Evolutionary conservation across 2,888 invertebrate species (phyloP).

Genomic region (Xestia xanthographa): DNA sequence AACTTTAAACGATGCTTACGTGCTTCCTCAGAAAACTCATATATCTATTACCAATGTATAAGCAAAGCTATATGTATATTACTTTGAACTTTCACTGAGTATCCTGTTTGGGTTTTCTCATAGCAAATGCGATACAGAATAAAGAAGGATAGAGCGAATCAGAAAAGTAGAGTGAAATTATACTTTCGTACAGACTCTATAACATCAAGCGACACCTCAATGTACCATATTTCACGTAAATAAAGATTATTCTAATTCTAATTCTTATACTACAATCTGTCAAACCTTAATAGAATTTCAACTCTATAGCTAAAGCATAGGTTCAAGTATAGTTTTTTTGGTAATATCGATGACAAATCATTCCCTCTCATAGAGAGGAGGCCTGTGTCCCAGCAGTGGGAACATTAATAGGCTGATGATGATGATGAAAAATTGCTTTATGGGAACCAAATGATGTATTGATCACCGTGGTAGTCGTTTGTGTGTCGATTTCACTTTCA

Average conservation of each 20-base stretch:
- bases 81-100: conserved; percentile 42
- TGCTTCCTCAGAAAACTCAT: conserved; percentile 16
- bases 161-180: background rate
- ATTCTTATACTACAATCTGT: too few relatives aligned
- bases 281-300: too few relatives aligned
- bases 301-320: too few relatives aligned
- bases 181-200: background rate
- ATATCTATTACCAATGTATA: background rate
- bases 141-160: background rate
- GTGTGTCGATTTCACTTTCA: background rate
- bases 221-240: too few relatives aligned
- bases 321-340: too few relatives aligned
- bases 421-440: too few relatives aligned
- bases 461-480: background rate
- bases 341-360: too few relatives aligned
- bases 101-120: background rate
- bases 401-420: too few relatives aligned
- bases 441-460: background rate
- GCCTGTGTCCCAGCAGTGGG: too few relatives aligned
- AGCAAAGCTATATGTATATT: background rate
- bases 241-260: too few relatives aligned
- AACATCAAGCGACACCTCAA: too few relatives aligned
- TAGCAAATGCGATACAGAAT: conserved; percentile 6
- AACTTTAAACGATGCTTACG: conserved; percentile 47
- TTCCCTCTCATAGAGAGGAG: too few relatives aligned